Percentiles rank a stretch among this genome's conserved stretches.
Evolutionary conservation across 2,113 vertebrate species (phyloP).

Genomic region (Gulo gulo): DNA sequence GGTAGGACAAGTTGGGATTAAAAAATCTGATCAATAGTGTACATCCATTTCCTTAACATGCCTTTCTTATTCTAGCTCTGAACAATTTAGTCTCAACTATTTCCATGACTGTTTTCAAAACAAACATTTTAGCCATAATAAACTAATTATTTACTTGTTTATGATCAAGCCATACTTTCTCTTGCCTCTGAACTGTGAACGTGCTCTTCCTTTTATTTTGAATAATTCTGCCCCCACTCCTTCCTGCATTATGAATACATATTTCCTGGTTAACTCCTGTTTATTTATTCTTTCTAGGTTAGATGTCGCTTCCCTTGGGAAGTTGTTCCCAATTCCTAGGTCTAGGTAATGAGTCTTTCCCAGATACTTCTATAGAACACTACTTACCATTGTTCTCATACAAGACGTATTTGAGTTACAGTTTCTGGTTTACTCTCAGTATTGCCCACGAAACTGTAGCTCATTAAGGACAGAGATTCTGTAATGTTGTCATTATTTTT

Average conservation of each 20-base stretch:
- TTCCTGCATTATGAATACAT: not conserved
- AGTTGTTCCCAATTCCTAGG: not conserved
- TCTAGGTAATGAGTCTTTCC: not conserved
- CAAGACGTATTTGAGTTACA: not conserved
- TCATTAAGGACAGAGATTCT: not conserved
- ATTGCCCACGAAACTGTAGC: not conserved
- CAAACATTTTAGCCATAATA: not conserved
- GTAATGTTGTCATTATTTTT: not conserved
- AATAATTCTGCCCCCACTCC: not conserved
- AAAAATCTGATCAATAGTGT: not conserved
- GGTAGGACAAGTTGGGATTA: not conserved
- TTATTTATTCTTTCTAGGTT: not conserved
- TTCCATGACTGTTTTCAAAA: not conserved
- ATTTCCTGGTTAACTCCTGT: not conserved
- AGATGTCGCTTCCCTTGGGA: not conserved
- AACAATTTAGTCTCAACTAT: not conserved
- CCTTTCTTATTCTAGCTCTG: not conserved
- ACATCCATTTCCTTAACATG: not conserved
- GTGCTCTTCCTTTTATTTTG: not conserved
- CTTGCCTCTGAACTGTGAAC: not conserved
- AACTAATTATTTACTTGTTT: not conserved
- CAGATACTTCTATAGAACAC: not conserved
- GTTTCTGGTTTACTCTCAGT: not conserved
- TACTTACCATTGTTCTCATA: not conserved
- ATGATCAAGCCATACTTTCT: not conserved